phyloP scores from a whole-genome alignment of 2,888 invertebrate genomes.

The Elysia crispata region DNA sequence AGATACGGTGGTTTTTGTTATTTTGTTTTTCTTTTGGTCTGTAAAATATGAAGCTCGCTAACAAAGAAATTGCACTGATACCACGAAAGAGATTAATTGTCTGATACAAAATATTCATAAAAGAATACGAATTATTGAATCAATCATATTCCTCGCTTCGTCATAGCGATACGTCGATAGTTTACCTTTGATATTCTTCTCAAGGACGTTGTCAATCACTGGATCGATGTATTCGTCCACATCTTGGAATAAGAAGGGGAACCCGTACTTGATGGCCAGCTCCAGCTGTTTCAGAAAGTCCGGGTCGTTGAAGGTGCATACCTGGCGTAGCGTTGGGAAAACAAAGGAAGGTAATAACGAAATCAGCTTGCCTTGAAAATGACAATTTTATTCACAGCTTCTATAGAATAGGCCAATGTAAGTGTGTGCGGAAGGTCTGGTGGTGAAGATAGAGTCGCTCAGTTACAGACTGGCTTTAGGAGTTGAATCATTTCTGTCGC shows the following conservation, averaged over 20 bases:
- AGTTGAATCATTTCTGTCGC: no score
- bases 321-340: slow-evolving; percentile 53
- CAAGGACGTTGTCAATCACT: slow-evolving; percentile 90
- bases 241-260: slow-evolving; percentile 92
- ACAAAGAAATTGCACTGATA: no score
- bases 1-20: no score
- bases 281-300: slow-evolving; percentile 92
- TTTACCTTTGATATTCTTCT: slow-evolving; percentile 88
- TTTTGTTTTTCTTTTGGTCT: no score
- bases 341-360: no score
- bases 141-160: neutral
- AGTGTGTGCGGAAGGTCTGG: no score
- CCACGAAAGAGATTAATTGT: neutral
- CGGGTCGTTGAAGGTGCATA: slow-evolving; percentile 87
- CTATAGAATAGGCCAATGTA: no score
- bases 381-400: no score
- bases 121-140: neutral
- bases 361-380: no score
- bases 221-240: slow-evolving; percentile 95
- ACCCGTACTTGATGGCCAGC: slow-evolving; percentile 92
- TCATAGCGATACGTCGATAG: neutral
- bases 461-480: no score
- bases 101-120: neutral
- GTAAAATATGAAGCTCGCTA: no score
- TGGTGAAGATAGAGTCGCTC: no score